Percentiles rank a stretch among this genome's conserved stretches.
phyloP scores from a whole-genome alignment of 2,888 invertebrate genomes.

The Sinopyrophorus schimmeli region DNA sequence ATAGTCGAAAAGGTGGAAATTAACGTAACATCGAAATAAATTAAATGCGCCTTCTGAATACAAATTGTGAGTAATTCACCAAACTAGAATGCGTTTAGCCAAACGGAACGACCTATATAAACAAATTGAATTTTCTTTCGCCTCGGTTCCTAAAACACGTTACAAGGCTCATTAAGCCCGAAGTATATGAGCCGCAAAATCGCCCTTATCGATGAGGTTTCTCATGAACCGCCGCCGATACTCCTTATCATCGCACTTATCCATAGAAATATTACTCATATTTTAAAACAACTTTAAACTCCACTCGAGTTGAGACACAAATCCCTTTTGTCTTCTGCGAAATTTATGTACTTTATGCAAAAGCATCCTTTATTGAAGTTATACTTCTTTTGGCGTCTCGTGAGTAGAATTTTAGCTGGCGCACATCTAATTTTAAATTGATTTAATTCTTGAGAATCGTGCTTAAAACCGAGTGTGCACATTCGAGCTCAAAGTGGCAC shows the following conservation, averaged over 20 bases:
- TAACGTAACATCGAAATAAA: slow-evolving; percentile 32
- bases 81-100: slow-evolving; percentile 32
- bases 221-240: slow-evolving; percentile 21
- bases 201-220: slow-evolving; percentile 32
- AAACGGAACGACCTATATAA: slow-evolving; percentile 34
- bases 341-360: too few relatives aligned
- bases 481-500: too few relatives aligned
- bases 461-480: too few relatives aligned
- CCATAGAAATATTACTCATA: slow-evolving; percentile 18
- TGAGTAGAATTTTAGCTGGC: too few relatives aligned
- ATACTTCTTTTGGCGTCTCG: too few relatives aligned
- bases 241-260: slow-evolving; percentile 24
- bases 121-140: slow-evolving; percentile 33
- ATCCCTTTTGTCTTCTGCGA: too few relatives aligned
- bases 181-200: slow-evolving; percentile 33
- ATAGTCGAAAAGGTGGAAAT: slow-evolving; percentile 31
- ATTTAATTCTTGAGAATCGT: too few relatives aligned
- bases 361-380: too few relatives aligned
- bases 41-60: slow-evolving; percentile 30
- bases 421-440: too few relatives aligned
- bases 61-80: slow-evolving; percentile 32
- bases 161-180: slow-evolving; percentile 32
- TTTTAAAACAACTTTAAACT: slow-evolving; percentile 5
- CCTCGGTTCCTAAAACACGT: slow-evolving; percentile 32
- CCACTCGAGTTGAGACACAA: too few relatives aligned